Base-by-base conservation (phyloP, 1,140 invertebrate genomes). In the Eriosoma lanigerum region DNA sequence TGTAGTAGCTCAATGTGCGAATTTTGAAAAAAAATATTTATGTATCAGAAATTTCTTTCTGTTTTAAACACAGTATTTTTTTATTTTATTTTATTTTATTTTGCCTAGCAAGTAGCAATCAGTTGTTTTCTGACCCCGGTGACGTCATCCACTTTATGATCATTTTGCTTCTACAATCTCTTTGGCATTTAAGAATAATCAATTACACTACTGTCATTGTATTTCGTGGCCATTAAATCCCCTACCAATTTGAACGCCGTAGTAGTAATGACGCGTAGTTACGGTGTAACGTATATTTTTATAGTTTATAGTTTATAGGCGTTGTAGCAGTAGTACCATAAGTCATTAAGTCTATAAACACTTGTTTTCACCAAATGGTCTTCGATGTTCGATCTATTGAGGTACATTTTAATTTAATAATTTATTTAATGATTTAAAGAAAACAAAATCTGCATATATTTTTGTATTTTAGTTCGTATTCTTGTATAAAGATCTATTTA, bases 101-200 rank as follows among this genome's bases (percentile, higher is more conserved):
- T 48, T 78, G 75, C 75, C 21, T 78, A 78, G 75, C 38, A 62
- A 60, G 75, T 78, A 78, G 24, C 75, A 78, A 78, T 78, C 75
- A 78, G 75, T 78, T 78, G 75, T 78, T 78, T 78, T 58, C 56
- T 78, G 75, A 78, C 38, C 75, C 73, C 75, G 12, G 56, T 78
- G 75, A 78, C 75, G 75, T 78, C 75, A 78, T 10, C 38, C 56
- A 78, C 75, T 78, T 60, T 78, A 38, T 78, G 54, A 60, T 56
- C 32, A 19, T n/a, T 2, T 60, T 24, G 19, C 19, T n/a, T 78
- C 38, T 78, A 78, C 12, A 78, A 78, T 21, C 56, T 78, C 75
- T 60, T 78, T 78, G 75, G 15, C 3, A 15, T 75, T 75, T 46
- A 75, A 54, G 21, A 66, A 44, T 66, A 21, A 21, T 21, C 19